These are phyloP conservation scores for Mycetomoellerius zeteki DNA, from an alignment of 1,140 invertebrate species.

Conservation along the genomic window DNA sequence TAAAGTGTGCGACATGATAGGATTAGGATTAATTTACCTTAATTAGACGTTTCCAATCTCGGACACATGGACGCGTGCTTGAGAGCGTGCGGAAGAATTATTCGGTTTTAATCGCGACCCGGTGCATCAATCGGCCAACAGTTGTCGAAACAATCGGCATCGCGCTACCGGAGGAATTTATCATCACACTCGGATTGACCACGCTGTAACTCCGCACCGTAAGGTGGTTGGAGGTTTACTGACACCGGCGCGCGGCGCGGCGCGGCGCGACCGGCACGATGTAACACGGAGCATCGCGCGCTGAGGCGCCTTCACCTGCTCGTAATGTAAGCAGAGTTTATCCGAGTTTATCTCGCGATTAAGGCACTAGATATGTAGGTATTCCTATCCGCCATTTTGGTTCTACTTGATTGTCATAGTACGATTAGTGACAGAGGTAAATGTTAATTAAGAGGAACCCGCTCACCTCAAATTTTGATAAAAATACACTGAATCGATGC, in stretches of 20 bases:
- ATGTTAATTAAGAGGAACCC: too few species aligned
- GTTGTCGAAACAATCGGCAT: neutral
- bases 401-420: too few species aligned
- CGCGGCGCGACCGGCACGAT: conserved; percentile 31
- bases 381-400: too few species aligned
- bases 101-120: neutral
- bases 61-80: neutral
- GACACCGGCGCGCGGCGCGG: conserved; percentile 77
- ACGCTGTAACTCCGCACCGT: conserved; percentile 71
- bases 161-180: neutral
- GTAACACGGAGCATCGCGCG: neutral
- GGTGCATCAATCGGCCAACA: neutral
- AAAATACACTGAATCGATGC: too few species aligned
- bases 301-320: conserved; percentile 81
- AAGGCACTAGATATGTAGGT: too few species aligned
- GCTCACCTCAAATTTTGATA: too few species aligned
- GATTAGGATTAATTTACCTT: conserved; percentile 15
- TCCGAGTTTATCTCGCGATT: conserved; percentile 78
- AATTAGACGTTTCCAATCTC: neutral
- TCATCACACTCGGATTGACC: neutral
- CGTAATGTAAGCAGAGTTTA: conserved; percentile 83
- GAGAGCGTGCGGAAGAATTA: neutral
- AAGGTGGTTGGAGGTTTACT: conserved; percentile 83
- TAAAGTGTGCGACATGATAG: neutral
- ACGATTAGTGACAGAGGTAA: too few species aligned